Conservation (phyloP, 2,113 vertebrate species). For the Solea solea region DNA sequence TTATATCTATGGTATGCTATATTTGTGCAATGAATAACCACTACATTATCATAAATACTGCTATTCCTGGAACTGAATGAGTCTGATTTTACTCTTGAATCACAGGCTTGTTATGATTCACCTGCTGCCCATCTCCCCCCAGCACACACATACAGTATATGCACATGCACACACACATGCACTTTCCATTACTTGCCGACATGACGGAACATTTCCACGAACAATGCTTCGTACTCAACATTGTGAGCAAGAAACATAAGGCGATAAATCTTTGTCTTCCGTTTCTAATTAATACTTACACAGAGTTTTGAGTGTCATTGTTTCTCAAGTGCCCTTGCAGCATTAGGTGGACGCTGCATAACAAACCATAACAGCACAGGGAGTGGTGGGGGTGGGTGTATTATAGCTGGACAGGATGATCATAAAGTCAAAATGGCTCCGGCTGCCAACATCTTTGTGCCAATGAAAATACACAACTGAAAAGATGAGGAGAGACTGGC, state of each 20-base stretch:
- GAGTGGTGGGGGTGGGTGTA: conserved; percentile 20
- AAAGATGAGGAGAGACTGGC: conserved; percentile 39
- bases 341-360: conserved; percentile 22
- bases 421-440: conserved; percentile 72
- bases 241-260: conserved; percentile 42
- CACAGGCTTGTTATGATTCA: conserved; percentile 32
- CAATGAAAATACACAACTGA: conserved; percentile 66
- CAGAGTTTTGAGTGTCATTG: conserved; percentile 51
- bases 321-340: conserved; percentile 42
- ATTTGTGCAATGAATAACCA: conserved; percentile 45
- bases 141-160: too few relatives aligned
- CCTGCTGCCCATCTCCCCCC: neutral
- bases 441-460: conserved; percentile 59
- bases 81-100: conserved; percentile 18
- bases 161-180: neutral
- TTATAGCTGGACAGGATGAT: conserved; percentile 68
- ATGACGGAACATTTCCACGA: conserved; percentile 24
- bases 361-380: conserved; percentile 70
- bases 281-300: conserved; percentile 60
- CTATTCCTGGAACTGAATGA: conserved; percentile 40
- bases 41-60: conserved; percentile 18
- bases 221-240: conserved; percentile 40
- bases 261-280: conserved; percentile 54
- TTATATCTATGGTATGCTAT: conserved; percentile 63
- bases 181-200: conserved; percentile 12